Evolutionary conservation across 1,140 invertebrate species (phyloP).

Genomic region (Ylistrum balloti): DNA sequence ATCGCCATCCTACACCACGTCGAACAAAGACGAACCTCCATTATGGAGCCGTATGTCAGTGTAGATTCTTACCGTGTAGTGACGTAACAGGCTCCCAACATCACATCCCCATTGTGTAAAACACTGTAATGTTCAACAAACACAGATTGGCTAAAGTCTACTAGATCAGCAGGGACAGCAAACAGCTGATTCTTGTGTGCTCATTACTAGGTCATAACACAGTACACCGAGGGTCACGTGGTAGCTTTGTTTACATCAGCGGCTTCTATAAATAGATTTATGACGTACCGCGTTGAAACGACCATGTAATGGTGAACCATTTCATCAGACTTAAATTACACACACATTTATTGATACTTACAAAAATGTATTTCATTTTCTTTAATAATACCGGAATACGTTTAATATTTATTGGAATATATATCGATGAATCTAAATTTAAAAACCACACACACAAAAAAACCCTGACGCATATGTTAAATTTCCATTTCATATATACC

Average conservation of each 20-base stretch:
- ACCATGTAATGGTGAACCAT: too few species aligned
- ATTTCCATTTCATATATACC: too few species aligned
- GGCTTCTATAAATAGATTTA: not conserved
- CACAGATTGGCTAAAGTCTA: not conserved
- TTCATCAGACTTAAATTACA: too few species aligned
- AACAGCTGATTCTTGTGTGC: not conserved
- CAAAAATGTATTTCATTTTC: too few species aligned
- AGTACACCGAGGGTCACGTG: not conserved
- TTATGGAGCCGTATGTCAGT: not conserved
- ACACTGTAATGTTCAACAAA: not conserved
- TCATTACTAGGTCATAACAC: not conserved
- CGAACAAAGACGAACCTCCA: not conserved
- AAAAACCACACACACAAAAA: too few species aligned
- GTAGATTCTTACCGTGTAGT: not conserved
- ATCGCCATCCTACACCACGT: not conserved
- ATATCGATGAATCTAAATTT: too few species aligned
- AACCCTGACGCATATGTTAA: too few species aligned
- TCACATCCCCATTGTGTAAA: not conserved
- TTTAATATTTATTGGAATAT: too few species aligned
- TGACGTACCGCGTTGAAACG: not conserved
- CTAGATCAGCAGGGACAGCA: not conserved
- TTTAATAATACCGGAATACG: too few species aligned
- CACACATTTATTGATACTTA: too few species aligned
- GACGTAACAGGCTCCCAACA: not conserved
- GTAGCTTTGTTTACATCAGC: constrained; percentile 26